Evolutionary conservation across 2,797 vertebrate species (phyloP), one percentile per base, ranked within the genome.

Genomic region (Helarctos malayanus): DNA sequence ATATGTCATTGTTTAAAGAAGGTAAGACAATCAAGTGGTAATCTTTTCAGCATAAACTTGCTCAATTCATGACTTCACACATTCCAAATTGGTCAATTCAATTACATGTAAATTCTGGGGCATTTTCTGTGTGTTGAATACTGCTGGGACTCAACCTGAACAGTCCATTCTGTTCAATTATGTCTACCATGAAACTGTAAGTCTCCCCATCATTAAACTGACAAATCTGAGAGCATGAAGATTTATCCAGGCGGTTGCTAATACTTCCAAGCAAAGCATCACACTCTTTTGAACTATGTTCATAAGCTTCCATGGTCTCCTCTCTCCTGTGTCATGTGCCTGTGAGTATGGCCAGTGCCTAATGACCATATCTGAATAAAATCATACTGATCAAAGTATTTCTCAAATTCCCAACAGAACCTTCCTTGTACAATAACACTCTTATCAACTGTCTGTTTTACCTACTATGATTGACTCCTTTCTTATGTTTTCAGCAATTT

Each of bases 141-240:
- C 3, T 82, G 21, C 8, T 95, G 16, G n/a, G 63, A 93, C 16
- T 68, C 90, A 84, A 57, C 25, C 49, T 75, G 47, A 18, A 68
- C 15, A 52, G 12, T 35, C 25, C 32, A 35, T 92, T 61, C 7
- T 81, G 6, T 83, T 80, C 3, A 69, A 7, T 59, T 81, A 49
- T 27, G 7, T 84, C 54, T 47, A 47, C 11, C 41, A 45, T 73
- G 13, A 81, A 73, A 76, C 76, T 63, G 5, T 69, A 49, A 69
- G 27, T 56, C 32, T 88, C 19, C 21, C 76, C 12, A 56, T 38
- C 11, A 73, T 71, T 89, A 65, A 87, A 25, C 7, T 38, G 71
- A 91, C 81, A 11, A 69, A n/a, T 52, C 19, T 95, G 56, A 89
- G 5, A 92, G 32, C 73, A 11, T 19, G 41, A 91, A 95, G 8